phyloP scores from a whole-genome alignment of 2,797 vertebrate genomes.

The Ibycter americanus region DNA sequence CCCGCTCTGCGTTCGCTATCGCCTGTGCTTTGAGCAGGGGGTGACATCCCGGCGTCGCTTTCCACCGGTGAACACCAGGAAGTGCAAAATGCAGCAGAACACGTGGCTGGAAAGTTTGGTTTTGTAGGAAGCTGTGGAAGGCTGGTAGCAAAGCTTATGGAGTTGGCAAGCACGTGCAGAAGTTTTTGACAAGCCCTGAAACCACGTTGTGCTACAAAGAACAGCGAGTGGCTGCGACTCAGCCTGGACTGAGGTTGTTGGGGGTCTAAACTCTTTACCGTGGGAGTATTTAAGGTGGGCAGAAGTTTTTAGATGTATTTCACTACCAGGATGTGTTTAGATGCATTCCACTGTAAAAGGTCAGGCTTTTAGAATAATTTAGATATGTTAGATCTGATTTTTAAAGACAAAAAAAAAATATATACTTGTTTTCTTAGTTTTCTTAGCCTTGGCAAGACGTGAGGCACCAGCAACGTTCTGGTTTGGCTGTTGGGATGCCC shows the following conservation, averaged over 20 bases:
- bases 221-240: background rate
- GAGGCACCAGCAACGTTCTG: background rate
- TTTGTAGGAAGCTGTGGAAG: background rate
- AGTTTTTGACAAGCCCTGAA: background rate
- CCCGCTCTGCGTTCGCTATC: fast-evolving
- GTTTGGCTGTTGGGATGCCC: background rate
- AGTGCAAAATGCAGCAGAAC: background rate
- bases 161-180: background rate
- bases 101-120: background rate
- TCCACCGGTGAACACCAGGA: background rate
- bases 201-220: background rate
- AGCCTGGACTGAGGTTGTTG: fast-evolving
- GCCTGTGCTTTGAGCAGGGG: background rate
- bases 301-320: background rate
- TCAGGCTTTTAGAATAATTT: background rate
- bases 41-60: too few species aligned
- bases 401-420: too few species aligned
- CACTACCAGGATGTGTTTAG: background rate
- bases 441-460: background rate
- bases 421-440: background rate
- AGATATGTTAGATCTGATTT: background rate
- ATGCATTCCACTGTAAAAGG: background rate
- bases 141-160: background rate
- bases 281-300: background rate
- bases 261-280: background rate